Conservation (phyloP, 1,140 invertebrate genomes). For the Sminthurinus signatus region DNA sequence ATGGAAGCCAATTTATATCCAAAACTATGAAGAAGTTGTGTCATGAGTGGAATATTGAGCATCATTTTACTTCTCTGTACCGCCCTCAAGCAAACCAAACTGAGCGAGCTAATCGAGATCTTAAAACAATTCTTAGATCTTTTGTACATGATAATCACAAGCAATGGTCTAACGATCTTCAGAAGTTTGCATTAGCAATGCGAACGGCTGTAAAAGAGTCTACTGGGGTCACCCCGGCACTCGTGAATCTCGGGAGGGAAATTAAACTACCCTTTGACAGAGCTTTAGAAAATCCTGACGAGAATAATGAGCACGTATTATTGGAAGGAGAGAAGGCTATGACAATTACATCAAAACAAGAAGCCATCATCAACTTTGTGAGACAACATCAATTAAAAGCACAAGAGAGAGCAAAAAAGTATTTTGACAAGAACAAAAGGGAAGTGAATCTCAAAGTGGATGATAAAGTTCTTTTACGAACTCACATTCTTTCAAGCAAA, state of each 20-base stretch:
- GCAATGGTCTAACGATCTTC: slow-evolving; percentile 44
- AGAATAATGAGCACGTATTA: no score
- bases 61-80: slow-evolving; percentile 43
- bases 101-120: slow-evolving; percentile 47
- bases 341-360: no score
- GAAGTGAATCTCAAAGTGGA: no score
- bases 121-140: slow-evolving; percentile 46
- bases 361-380: no score
- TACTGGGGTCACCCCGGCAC: slow-evolving; percentile 45
- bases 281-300: no score
- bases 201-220: slow-evolving; percentile 45
- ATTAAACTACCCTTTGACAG: slow-evolving; percentile 32
- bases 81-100: slow-evolving; percentile 47
- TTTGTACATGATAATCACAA: slow-evolving; percentile 44
- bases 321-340: no score
- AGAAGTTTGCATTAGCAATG: slow-evolving; percentile 45
- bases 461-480: no score
- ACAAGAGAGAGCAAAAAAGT: no score
- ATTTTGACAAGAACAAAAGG: no score
- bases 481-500: no score
- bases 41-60: slow-evolving; percentile 9
- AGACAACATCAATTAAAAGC: no score
- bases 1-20: slow-evolving; percentile 29
- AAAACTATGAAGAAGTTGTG: slow-evolving; percentile 20
- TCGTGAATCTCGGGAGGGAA: slow-evolving; percentile 47